Evolutionary conservation across 2,113 vertebrate species (phyloP), one percentile per base, ranked within the genome.

Genomic region (Rhipidura dahli): DNA sequence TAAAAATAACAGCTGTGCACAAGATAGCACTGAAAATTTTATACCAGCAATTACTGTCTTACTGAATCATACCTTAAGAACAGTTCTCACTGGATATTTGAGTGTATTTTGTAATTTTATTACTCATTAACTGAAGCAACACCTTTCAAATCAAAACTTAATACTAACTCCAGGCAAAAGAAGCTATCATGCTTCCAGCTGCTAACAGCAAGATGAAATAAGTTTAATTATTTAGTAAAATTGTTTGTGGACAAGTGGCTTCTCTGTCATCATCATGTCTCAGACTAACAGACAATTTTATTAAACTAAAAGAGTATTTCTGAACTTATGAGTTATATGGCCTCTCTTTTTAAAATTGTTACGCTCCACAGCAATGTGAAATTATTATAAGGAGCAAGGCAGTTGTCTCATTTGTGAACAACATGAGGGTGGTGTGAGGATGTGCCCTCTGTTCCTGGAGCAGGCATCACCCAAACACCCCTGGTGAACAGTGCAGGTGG

Each of bases 1-100:
- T 93, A 90, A 97, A 96, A 97, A 94, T 78, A 96, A 77, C 87
- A 97, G 97, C 88, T 96, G 76, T 57, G 89, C 56, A 87, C 30
- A 85, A 76, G 88, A 91, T 45, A 96, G 50, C 83, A 45, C 94
- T 92, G 72, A 77, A 96, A 96, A 97, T 97, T 84, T 97, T 93
- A 94, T 87, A 94, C 68, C 44, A 95, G 69, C 70, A 95, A 87
- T 69, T 80, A 89, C 42, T 80, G 49, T 75, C 72, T 94, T 91
- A 75, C 82, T 90, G 92, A 97, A 87, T 96, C 79, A 96, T 90
- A 70, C 47, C 81, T 59, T 64, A 53, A 87, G 83, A 81, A 83
- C 71, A 63, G 56, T 89, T 94, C 87, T 89, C 73, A 37, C 30
- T 94, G 84, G 79, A 61, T 90, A 79, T 81, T 91, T 75, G 47